Evolutionary conservation across 2,797 vertebrate genomes (phyloP).

Genomic region (Decapterus maruadsi): DNA sequence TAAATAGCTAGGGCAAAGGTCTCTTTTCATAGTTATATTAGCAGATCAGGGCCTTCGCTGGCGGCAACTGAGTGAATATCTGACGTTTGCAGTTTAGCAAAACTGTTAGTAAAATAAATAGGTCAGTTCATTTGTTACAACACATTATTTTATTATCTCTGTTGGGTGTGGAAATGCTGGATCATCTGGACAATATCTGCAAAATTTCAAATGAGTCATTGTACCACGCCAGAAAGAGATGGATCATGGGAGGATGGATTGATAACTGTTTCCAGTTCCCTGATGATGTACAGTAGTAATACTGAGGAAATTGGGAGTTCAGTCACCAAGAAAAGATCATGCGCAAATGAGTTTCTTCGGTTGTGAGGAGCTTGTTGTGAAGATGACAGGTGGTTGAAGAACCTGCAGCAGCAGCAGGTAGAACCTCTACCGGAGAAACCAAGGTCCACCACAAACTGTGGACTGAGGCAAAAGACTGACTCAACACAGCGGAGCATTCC

Average conservation of each 20-base stretch:
- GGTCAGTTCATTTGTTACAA: no score
- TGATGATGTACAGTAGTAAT: not conserved
- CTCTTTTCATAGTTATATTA: no score
- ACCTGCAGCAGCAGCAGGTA: not conserved
- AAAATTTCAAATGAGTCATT: not conserved
- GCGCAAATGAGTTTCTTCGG: not conserved
- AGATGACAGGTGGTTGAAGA: slow-evolving; percentile 1
- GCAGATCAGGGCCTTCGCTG: no score
- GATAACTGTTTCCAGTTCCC: not conserved
- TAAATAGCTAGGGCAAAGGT: no score
- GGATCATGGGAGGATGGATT: not conserved
- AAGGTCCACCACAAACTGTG: not conserved
- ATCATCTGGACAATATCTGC: not conserved
- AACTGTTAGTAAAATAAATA: no score
- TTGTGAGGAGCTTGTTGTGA: not conserved
- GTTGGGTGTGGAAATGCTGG: not conserved
- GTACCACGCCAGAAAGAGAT: not conserved
- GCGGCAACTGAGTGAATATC: no score
- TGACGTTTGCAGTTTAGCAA: no score
- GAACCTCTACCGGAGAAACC: not conserved
- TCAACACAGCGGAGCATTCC: slow-evolving; percentile 55
- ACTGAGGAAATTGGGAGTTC: not conserved
- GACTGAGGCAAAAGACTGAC: slow-evolving; percentile 24
- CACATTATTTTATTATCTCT: no score
- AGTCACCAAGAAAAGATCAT: slow-evolving; percentile 1